Evolutionary conservation across 2,797 vertebrate genomes (phyloP), one percentile per base, ranked within the genome.

Genomic region (Eremophila alpestris): DNA sequence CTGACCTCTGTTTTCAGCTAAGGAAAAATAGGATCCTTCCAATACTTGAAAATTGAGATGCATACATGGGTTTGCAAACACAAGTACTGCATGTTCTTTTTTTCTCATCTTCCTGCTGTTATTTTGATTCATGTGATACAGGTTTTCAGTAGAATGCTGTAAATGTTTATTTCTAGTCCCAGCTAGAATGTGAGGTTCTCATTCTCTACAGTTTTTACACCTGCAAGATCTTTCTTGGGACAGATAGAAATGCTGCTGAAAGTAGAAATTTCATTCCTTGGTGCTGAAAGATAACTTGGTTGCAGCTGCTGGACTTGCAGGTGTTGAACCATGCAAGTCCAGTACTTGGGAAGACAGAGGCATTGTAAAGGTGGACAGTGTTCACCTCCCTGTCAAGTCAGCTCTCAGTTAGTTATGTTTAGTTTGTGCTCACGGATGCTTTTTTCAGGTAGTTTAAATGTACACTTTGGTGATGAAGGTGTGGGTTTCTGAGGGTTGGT

Each of bases 131-230:
- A 24, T 15, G 27, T 62, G 30, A 23, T 76, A 8, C 0, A 43
- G 2, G 13, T 54, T 90, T 83, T 73, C 34, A 68, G 7, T 51
- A 46, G 55, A 75, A 87, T 46, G 4, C 34, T 21, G 5, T 15
- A 55, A 63, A n/a, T 43, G 8, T 65, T 86, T 87, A 40, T 83
- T 93, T 87, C 40, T 32, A 46, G 16, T 51, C 40, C 24, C 6
- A 64, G 0, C 2, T 1, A 0, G 54, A 19, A 34, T 13, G 5
- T 32, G 38, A 73, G 3, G 3, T 60, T 81, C 32, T 90, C 13
- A 24, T 71, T 90, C 38, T 76, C 30, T 63, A 26, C 17, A 36
- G 13, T 52, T 34, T 17, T 84, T 62, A 30, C 3, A n/a, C n/a
- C 19, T 64, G 40, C 22, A 80, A 8, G 40, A 30, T 10, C 4